Conservation (phyloP, 2,113 vertebrate genomes). For the Tricholaema leucomelas region DNA sequence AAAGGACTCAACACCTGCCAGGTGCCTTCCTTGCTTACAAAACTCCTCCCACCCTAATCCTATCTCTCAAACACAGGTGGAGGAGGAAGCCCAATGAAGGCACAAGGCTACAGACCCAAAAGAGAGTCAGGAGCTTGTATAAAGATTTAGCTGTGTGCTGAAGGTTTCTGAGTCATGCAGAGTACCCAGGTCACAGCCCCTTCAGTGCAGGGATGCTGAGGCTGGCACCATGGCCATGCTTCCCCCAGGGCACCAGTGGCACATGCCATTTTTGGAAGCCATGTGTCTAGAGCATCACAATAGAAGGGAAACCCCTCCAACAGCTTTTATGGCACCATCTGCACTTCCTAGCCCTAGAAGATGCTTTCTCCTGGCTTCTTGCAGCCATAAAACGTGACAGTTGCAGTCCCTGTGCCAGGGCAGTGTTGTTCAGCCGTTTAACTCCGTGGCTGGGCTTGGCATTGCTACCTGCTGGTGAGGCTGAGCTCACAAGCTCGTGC, state of each 20-base stretch:
- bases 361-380: background rate
- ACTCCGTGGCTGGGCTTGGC: background rate
- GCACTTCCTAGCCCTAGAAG: background rate
- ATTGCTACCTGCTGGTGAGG: fast-evolving
- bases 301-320: background rate
- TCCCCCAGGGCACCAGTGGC: background rate
- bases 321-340: background rate
- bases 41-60: background rate
- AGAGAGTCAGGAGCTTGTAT: background rate
- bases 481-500: background rate
- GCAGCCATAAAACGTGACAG: background rate
- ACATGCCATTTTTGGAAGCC: fast-evolving
- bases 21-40: background rate
- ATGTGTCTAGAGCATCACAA: fast-evolving
- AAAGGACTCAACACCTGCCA: background rate
- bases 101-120: background rate
- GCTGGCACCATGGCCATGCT: fast-evolving
- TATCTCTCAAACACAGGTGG: background rate
- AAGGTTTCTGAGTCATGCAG: background rate
- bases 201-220: background rate
- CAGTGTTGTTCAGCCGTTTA: background rate
- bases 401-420: background rate
- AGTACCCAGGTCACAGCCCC: background rate
- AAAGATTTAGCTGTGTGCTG: background rate
- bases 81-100: background rate